Evolutionary conservation across 2,888 invertebrate species (phyloP), one percentile per base, ranked within the genome.

Genomic region (Phaedon cochleariae): DNA sequence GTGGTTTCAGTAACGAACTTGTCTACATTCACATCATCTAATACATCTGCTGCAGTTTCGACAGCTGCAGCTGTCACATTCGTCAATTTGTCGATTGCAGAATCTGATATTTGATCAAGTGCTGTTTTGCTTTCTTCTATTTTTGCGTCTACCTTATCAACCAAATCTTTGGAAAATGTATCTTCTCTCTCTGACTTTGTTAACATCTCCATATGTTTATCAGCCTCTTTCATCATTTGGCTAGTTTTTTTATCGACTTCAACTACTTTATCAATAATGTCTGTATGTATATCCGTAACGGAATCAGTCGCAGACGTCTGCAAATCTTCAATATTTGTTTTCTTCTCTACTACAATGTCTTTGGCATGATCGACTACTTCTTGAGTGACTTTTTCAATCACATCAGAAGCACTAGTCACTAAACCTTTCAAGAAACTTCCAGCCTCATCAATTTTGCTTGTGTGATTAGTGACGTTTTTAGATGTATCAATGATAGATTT

Each of bases 211-310:
- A 51, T 37, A 21, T 53, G 20, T n/a, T 41, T n/a, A 41, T 41
- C 41, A 41, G 15, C n/a, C 6, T 46, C 22, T 21, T 51, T 41
- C 62, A 82, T 37, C n/a, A 34, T 83, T 15, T 80, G 75, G 52
- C 84, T 84, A 0, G 15, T 4, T n/a, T 41, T 12, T 41, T 41
- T 41, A 2, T 41, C 15, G 15, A 83, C 81, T 0, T 83, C 82
- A 1, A 82, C 81, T 70, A 82, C 83, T 9, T 20, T 52, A 10
- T 57, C 41, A 34, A 20, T 60, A 12, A 61, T 20, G 4, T 48
- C 48, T 15, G 34, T 57, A 1, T 34, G 18, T 48, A 57, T 57
- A 37, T 63, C 51, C 41, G 60, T 46, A 15, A 55, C 41, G 18
- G 17, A 26, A 20, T 60, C 57, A 48, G 34, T n/a, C 22, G 31